Conservation (phyloP, 2,888 invertebrate species). For the Acheta domesticus region DNA sequence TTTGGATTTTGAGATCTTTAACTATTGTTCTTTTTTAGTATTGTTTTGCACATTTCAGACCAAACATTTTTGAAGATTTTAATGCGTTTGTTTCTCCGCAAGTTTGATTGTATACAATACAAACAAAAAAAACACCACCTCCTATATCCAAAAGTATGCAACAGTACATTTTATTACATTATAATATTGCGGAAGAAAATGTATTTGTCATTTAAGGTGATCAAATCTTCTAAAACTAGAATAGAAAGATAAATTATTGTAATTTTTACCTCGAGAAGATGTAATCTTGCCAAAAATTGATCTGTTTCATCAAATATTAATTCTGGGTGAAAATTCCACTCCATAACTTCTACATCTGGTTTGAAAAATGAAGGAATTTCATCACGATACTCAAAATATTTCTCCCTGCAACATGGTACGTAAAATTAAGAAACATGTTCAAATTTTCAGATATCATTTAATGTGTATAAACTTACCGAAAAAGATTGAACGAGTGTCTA, state of each 20-base stretch:
- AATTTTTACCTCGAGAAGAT: conserved; percentile 52
- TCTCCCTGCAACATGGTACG: conserved; percentile 41
- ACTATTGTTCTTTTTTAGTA: no score
- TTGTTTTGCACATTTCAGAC: no score
- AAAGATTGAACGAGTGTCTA: background rate
- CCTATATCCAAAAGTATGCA: no score
- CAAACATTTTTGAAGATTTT: no score
- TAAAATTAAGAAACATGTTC: background rate
- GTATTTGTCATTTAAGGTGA: background rate
- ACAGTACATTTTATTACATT: no score
- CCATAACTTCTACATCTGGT: conserved; percentile 56
- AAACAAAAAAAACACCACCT: no score
- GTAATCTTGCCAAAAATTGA: conserved; percentile 60
- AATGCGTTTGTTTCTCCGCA: no score
- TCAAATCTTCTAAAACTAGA: conserved; percentile 25
- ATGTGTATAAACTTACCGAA: background rate
- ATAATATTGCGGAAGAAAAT: no score
- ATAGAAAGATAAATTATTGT: background rate
- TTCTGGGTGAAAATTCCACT: conserved; percentile 73
- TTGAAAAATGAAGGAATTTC: conserved; percentile 53
- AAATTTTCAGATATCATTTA: no score
- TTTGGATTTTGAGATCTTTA: no score
- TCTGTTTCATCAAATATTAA: conserved; percentile 67
- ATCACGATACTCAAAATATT: conserved; percentile 52
- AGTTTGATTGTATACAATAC: no score